phyloP scores from a whole-genome alignment of 1,140 invertebrate species.

The Macrotrachela quadricornifera region DNA sequence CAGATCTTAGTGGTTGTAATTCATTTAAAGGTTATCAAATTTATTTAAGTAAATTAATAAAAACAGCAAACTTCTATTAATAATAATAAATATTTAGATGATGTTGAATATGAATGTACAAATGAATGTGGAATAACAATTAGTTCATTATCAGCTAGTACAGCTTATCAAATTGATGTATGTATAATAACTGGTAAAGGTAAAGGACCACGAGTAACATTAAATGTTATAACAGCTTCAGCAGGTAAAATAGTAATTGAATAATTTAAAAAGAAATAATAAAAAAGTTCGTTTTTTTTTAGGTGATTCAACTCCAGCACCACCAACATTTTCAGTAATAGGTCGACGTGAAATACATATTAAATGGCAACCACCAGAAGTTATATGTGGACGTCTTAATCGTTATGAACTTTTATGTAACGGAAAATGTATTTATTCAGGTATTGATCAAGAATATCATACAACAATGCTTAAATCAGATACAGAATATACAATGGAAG shows the following conservation, averaged over 20 bases:
- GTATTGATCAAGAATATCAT: slow-evolving; percentile 19
- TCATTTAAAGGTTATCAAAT: not conserved
- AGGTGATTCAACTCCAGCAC: slow-evolving; percentile 25
- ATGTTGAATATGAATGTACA: slow-evolving; percentile 19
- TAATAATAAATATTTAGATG: slow-evolving; percentile 15
- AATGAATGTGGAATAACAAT: slow-evolving; percentile 19
- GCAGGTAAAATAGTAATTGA: no score
- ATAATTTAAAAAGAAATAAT: no score
- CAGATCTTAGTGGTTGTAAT: not conserved
- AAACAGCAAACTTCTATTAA: not conserved
- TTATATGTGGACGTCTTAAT: slow-evolving; percentile 22
- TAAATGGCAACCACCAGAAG: slow-evolving; percentile 23
- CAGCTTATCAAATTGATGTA: slow-evolving; percentile 21
- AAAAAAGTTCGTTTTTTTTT: not conserved
- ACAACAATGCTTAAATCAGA: slow-evolving; percentile 20
- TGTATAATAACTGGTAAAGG: slow-evolving; percentile 23
- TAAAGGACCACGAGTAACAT: slow-evolving; percentile 13
- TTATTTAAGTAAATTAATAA: no score
- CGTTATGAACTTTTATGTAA: slow-evolving; percentile 26
- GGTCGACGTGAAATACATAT: slow-evolving; percentile 25
- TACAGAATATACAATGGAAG: slow-evolving; percentile 26
- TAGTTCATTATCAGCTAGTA: slow-evolving; percentile 20
- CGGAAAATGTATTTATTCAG: slow-evolving; percentile 23
- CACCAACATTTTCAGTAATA: slow-evolving; percentile 23
- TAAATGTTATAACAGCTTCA: not conserved